Evolutionary conservation across 2,888 invertebrate species (phyloP).

Genomic region (Leptinotarsa tumamoca): DNA sequence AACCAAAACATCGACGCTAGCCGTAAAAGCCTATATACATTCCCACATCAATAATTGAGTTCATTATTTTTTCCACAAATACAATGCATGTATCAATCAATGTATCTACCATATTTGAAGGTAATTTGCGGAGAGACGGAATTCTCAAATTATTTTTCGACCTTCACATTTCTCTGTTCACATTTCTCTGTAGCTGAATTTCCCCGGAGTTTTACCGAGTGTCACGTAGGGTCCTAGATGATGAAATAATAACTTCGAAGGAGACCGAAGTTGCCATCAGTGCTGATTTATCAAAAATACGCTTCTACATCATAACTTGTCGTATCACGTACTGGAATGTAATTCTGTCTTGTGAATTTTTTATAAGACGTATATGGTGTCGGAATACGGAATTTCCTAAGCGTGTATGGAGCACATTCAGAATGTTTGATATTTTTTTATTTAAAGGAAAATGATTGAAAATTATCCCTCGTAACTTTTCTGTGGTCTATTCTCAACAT

Average conservation of each 20-base stretch:
- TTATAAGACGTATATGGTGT: conserved; percentile 35
- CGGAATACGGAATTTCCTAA: conserved; percentile 35
- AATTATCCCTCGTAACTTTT: no score
- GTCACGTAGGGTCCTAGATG: conserved; percentile 14
- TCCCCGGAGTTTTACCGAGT: neutral
- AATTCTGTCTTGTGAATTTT: conserved; percentile 39
- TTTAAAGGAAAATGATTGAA: neutral
- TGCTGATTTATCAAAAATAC: conserved; percentile 42
- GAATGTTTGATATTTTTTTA: neutral
- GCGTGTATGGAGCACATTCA: neutral
- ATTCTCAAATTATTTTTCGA: neutral
- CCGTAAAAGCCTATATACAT: no score
- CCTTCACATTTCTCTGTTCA: neutral
- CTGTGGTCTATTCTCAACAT: no score
- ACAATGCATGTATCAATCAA: no score
- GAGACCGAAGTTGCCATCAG: conserved; percentile 28
- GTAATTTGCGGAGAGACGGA: no score
- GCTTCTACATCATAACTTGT: conserved; percentile 36
- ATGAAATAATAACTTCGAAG: conserved; percentile 19
- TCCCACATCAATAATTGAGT: no score
- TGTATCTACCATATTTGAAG: no score
- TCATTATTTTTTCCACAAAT: no score
- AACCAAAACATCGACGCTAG: no score
- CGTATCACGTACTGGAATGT: conserved; percentile 34
- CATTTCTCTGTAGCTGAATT: neutral